Conservation (phyloP, 2,113 vertebrate species). For the Chamaetylas fuelleborni region DNA sequence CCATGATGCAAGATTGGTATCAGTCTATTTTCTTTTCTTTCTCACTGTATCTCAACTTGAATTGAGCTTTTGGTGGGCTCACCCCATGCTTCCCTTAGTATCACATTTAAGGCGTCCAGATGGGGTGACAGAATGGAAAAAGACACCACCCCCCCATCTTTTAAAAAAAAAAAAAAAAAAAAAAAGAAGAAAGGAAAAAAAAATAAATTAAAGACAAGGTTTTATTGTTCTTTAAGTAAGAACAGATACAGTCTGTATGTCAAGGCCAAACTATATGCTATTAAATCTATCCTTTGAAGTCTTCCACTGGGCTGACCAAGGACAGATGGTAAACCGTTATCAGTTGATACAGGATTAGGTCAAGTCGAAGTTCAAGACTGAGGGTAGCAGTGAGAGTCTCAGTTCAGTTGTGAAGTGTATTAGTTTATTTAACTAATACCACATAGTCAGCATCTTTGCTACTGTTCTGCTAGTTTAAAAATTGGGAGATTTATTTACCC, state of each 20-base stretch:
- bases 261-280: conserved; percentile 80
- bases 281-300: conserved; percentile 78
- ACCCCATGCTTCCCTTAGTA: conserved; percentile 54
- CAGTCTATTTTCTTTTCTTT: conserved; percentile 37
- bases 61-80: conserved; percentile 56
- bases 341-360: conserved; percentile 77
- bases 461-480: conserved; percentile 44
- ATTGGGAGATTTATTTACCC: conserved; percentile 15
- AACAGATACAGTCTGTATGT: conserved; percentile 82
- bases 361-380: conserved; percentile 86
- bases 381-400: conserved; percentile 64
- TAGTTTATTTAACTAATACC: background rate
- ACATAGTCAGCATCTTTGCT: conserved; percentile 51
- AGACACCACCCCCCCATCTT: conserved; percentile 82
- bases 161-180: conserved; percentile 55
- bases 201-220: conserved; percentile 75
- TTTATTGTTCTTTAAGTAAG: conserved; percentile 81
- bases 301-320: conserved; percentile 64
- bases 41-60: conserved; percentile 26
- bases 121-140: conserved; percentile 77
- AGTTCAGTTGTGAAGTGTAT: conserved; percentile 42
- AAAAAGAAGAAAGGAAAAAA: conserved; percentile 28
- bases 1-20: background rate
- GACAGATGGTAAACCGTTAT: conserved; percentile 85
- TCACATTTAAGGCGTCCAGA: conserved; percentile 68